Evolutionary conservation across 2,888 invertebrate genomes (phyloP).

Genomic region (Bombyx huttoni): DNA sequence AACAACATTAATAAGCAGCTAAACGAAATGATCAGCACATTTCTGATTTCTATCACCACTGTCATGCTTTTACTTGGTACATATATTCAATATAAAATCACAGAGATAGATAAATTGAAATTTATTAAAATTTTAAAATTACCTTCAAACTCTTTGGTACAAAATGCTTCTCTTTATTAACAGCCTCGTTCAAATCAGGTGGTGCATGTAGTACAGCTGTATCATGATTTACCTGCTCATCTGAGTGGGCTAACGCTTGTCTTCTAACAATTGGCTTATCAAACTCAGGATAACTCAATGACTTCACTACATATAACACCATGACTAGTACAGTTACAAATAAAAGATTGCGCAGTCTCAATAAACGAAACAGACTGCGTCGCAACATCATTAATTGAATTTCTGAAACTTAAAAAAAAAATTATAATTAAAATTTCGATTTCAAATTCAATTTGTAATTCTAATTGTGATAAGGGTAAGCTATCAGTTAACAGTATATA

Average conservation of each 20-base stretch:
- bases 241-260: slow-evolving; percentile 8
- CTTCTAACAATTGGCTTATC: slow-evolving; percentile 8
- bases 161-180: slow-evolving; percentile 21
- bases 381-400: slow-evolving; percentile 20
- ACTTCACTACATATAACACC: slow-evolving; percentile 32
- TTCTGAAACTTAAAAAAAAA: slow-evolving; percentile 7
- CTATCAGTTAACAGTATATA: too few species aligned
- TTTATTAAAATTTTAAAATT: slow-evolving; percentile 3
- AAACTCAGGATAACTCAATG: slow-evolving; percentile 14
- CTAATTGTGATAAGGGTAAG: too few species aligned
- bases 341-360: slow-evolving; percentile 38
- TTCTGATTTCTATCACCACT: too few species aligned
- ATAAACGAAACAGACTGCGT: slow-evolving; percentile 29
- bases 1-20: too few species aligned
- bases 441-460: too few species aligned
- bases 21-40: too few species aligned
- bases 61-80: too few species aligned
- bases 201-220: slow-evolving; percentile 1
- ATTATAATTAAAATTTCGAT: not conserved
- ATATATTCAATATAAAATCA: too few species aligned
- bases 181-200: slow-evolving; percentile 1
- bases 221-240: slow-evolving; percentile 3
- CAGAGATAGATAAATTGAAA: too few species aligned
- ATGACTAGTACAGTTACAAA: slow-evolving; percentile 34
- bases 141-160: slow-evolving; percentile 37